phyloP scores from a whole-genome alignment of 2,113 vertebrate species.

The Phylloscopus trochilus region DNA sequence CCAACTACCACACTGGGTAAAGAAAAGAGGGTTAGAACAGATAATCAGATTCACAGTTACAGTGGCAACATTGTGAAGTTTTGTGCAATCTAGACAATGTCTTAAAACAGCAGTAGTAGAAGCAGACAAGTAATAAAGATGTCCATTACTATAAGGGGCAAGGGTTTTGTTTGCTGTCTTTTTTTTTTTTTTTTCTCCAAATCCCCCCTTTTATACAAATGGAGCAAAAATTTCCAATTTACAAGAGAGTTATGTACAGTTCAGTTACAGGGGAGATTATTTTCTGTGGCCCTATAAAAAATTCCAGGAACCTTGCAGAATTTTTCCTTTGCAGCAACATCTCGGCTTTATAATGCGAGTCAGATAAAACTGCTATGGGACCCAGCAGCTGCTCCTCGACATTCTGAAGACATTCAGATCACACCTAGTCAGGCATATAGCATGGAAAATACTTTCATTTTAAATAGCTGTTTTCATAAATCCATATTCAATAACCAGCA shows the following conservation, averaged over 20 bases:
- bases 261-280: neutral
- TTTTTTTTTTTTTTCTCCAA: neutral
- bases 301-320: neutral
- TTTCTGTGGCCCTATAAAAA: neutral
- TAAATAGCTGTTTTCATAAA: neutral
- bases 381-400: neutral
- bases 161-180: neutral
- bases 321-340: neutral
- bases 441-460: neutral
- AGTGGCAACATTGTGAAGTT: neutral
- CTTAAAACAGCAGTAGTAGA: neutral
- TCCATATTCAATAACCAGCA: neutral
- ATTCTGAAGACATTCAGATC: neutral
- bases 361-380: neutral
- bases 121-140: neutral
- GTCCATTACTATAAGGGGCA: neutral
- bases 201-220: neutral
- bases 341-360: neutral
- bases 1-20: neutral
- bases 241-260: neutral
- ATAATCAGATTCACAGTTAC: neutral
- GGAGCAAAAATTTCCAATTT: neutral
- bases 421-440: neutral
- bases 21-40: neutral
- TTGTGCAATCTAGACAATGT: neutral